Evolutionary conservation across 2,797 vertebrate genomes (phyloP), one percentile per base, ranked within the genome.

Genomic region (Gymnothorax reevesii): DNA sequence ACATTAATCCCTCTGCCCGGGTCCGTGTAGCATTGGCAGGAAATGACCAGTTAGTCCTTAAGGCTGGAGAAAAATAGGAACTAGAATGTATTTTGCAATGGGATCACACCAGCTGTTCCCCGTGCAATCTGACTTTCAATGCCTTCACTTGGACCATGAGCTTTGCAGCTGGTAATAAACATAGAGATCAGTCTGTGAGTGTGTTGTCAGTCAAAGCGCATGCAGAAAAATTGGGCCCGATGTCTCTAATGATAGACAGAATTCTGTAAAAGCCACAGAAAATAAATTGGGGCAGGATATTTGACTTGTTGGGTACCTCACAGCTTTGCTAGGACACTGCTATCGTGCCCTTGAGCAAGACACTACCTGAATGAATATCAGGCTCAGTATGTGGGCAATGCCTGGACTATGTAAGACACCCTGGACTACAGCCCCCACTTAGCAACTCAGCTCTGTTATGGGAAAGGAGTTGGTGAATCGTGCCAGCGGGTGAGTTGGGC

Each of bases 391-490:
- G 52, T 55, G 49, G 77, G 77, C 55, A 80, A 80, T 80, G 77
- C 77, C 22, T 80, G 55, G 17, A 82, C 88, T 89, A 86, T 89
- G 87, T 87, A 89, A 89, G 89, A 91, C 92, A 91, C 88, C 88
- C 83, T 87, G 89, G 91, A 90, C 88, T 60, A 55, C 7, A 57
- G 55, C 57, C 33, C 59, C 55, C 59, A 25, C 55, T 33, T 59
- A 59, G 57, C 82, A 57, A 15, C 13, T 83, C 12, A 25, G 55
- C 57, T 25, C 25, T 82, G 22, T 12, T 42, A 33, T 60, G 27
- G 57, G 42, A 33, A 52, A 12, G 15, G 27, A 64, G 49, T 59
- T 7, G 27, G n/a, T 85, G 13, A 57, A 85, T 83, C 66, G 69
- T 75, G 69, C 62, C 49, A 55, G 71, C 57, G 82, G 57, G 42